These are phyloP conservation scores for Hyperopisus bebe DNA, from an alignment of 2,113 vertebrate species.

Conservation along the genomic window DNA sequence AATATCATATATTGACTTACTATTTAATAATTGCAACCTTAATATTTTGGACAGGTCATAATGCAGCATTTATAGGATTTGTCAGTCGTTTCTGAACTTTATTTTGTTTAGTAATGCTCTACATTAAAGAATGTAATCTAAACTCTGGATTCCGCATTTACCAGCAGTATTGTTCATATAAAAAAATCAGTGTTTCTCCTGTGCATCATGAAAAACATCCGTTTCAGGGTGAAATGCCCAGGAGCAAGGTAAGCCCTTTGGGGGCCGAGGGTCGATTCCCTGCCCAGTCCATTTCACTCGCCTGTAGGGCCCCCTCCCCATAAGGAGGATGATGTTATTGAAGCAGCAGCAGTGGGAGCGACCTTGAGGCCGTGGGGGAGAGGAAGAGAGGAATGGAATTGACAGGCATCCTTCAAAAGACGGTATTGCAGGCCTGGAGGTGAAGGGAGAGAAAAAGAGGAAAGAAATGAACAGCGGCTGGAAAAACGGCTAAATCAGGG, in stretches of 20 bases:
- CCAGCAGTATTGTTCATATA: background rate
- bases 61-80: background rate
- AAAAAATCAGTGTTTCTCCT: background rate
- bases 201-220: background rate
- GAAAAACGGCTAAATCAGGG: background rate
- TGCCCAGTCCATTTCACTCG: background rate
- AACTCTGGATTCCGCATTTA: background rate
- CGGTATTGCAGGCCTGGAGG: background rate
- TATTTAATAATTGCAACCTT: background rate
- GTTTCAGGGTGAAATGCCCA: background rate
- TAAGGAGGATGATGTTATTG: background rate
- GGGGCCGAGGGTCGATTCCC: background rate
- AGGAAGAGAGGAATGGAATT: background rate
- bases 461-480: background rate
- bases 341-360: background rate
- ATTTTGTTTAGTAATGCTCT: background rate
- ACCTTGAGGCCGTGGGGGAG: slow-evolving; percentile 9
- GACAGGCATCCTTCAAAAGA: background rate
- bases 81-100: background rate
- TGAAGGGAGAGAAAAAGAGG: background rate
- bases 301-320: background rate
- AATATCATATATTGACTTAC: background rate
- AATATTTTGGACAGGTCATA: background rate
- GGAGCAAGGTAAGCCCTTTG: background rate
- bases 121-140: background rate